Percentiles rank a stretch among this genome's conserved stretches.
Conservation (phyloP, 2,888 invertebrate genomes). For the Spisula solida region DNA sequence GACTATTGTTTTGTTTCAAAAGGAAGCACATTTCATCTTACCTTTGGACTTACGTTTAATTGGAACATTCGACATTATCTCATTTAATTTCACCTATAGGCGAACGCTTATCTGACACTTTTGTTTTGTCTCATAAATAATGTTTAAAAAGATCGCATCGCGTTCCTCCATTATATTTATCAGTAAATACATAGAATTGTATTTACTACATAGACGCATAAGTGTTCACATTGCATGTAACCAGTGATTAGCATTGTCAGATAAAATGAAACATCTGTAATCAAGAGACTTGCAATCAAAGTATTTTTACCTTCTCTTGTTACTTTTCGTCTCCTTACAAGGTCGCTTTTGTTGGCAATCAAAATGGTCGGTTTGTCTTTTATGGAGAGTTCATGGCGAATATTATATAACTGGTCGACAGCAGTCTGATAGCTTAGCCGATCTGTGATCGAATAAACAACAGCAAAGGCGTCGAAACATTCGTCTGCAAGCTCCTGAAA, state of each 20-base stretch:
- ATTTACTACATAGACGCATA: not conserved
- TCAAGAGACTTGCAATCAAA: not conserved
- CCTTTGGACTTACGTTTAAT: no score
- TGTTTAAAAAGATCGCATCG: no score
- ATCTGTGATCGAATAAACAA: slow-evolving; percentile 96
- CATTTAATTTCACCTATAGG: no score
- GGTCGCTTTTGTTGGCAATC: slow-evolving; percentile 97
- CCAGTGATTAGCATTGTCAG: not conserved
- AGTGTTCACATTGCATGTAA: not conserved
- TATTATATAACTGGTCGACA: slow-evolving; percentile 94
- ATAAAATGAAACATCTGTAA: not conserved
- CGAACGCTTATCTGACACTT: no score
- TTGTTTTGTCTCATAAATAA: no score
- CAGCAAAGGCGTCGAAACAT: slow-evolving; percentile 94
- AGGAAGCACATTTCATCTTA: no score
- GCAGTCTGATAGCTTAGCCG: slow-evolving; percentile 93
- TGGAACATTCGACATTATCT: no score
- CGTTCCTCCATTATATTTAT: not conserved
- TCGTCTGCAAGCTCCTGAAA: slow-evolving; percentile 89
- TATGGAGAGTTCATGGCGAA: slow-evolving; percentile 93
- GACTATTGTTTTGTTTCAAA: no score
- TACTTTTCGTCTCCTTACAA: slow-evolving; percentile 95
- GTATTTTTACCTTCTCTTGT: slow-evolving; percentile 92
- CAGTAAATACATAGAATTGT: not conserved
- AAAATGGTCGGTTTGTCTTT: slow-evolving; percentile 94